Base-by-base conservation (phyloP, 2,888 invertebrate genomes). In the Smittia sp. region DNA sequence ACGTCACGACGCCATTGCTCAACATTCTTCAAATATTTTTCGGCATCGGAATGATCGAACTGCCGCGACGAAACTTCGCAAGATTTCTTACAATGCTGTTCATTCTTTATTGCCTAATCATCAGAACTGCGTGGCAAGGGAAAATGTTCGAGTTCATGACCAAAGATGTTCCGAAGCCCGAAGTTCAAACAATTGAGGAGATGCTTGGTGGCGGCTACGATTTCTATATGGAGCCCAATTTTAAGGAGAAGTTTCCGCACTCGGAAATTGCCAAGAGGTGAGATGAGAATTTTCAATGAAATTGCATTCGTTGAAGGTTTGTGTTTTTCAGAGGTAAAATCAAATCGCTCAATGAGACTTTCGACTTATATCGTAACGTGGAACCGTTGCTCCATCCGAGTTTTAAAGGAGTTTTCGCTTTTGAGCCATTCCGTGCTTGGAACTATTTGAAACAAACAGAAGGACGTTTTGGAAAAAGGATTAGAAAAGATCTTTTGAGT, bases 51-150 rank as follows among this genome's bases (percentile, higher is more conserved):
- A 58, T 62, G 62, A 1, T n/a, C 13, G 38, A 3, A 6, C 13
- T 62, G n/a, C 72, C 72, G 1, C 20, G 15, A 1, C 20, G 72
- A 62, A 72, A 58, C 38, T 72, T 72, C 20, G 32, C 58, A 11
- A 32, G 72, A n/a, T 72, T 62, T n/a, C 0, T 72, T 0, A 9
- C 52, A 7, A 52, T 62, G 39, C 18, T 27, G 20, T 32, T 62
- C 7, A 7, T 62, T 3, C 3, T 58, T 0, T 62, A 27, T 11
- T 72, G 62, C 18, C 7, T 72, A 13, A 62, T 72, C n/a, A 15
- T 72, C 15, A 24, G 72, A 3, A 32, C 58, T n/a, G n/a, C 39
- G 11, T 72, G 52, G 32, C 58, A 72, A 72, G 72, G 72, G 13
- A 54, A 32, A 15, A 18, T 72, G 2, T 72, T 20, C 18, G 58